Evolutionary conservation across 2,113 vertebrate genomes (phyloP), one percentile per base, ranked within the genome.

Genomic region (Trematomus loennbergii): DNA sequence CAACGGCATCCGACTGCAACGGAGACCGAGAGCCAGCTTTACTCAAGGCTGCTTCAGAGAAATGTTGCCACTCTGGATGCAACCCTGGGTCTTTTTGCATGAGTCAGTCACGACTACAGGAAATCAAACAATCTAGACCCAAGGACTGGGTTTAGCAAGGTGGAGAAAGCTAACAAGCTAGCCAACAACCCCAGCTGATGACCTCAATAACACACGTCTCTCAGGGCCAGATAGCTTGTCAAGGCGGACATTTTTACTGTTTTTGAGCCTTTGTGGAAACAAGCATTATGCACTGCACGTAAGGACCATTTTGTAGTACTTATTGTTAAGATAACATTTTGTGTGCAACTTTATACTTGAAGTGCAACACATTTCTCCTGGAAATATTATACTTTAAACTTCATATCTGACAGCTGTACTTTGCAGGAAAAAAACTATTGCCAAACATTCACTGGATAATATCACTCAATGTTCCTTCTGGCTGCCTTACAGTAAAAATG

Each of bases 1-100:
- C 83, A 73, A 81, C 64, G 55, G 77, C 90, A 91, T 86, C 66
- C 68, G 70, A 89, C 86, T 78, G 79, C 85, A 79, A 63, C 59
- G 7, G 75, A 63, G 81, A 81, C 65, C 59, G 18, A 54, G 75
- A 84, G 72, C 55, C 77, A 20, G 72, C 66, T 81, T 83, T 74
- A 74, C 72, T 79, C 79, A 73, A 80, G 79, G 83, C 88, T 86
- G 84, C 75, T 54, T 79, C 84, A 75, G 66, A 84, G 84, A 84
- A 82, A 86, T 64, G 79, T 59, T 71, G 33, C 64, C 22, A 4
- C 64, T 53, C 45, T 0, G 49, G 46, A 64, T 36, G 62, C 81
- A 49, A 52, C 36, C 17, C 16, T 4, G 9, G 58, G n/a, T 46
- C 60, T 66, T 80, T 70, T 61, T 66, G 63, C 69, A 48, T 48